Evolutionary conservation across 2,888 invertebrate genomes (phyloP).

Genomic region (Chaetogeoica ovagalla): DNA sequence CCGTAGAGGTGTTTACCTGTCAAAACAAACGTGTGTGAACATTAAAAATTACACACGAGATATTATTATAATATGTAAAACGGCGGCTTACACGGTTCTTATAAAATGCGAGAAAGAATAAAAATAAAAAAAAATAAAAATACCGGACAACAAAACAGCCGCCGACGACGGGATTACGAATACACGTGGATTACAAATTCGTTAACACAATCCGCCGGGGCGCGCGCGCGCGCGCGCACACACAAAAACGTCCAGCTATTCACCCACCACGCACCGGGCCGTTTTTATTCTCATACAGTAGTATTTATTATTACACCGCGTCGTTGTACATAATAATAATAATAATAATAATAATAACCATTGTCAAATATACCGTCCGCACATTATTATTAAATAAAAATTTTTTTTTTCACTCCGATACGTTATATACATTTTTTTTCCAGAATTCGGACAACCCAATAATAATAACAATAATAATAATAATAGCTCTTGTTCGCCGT

Average conservation of each 20-base stretch:
- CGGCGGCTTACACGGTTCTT: slow-evolving; percentile 50
- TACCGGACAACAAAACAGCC: slow-evolving; percentile 46
- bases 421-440: slow-evolving; percentile 26
- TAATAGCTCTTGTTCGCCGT: slow-evolving; percentile 24
- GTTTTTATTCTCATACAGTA: slow-evolving; percentile 31
- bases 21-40: slow-evolving; percentile 44
- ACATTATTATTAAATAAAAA: slow-evolving; percentile 38
- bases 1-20: slow-evolving; percentile 34
- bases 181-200: slow-evolving; percentile 50
- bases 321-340: slow-evolving; percentile 11
- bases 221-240: background rate
- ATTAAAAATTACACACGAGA: slow-evolving; percentile 44
- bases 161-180: slow-evolving; percentile 49
- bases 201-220: slow-evolving; percentile 48
- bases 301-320: slow-evolving; percentile 40
- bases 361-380: slow-evolving; percentile 40
- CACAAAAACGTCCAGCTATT: slow-evolving; percentile 36
- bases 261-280: slow-evolving; percentile 32
- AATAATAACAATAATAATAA: too few relatives aligned
- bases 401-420: slow-evolving; percentile 18
- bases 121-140: background rate
- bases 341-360: slow-evolving; percentile 18
- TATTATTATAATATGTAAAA: slow-evolving; percentile 44
- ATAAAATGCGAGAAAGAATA: slow-evolving; percentile 7
- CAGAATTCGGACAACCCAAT: slow-evolving; percentile 47